Base-by-base conservation (phyloP, 2,888 invertebrate genomes). In the Heliconius sara region DNA sequence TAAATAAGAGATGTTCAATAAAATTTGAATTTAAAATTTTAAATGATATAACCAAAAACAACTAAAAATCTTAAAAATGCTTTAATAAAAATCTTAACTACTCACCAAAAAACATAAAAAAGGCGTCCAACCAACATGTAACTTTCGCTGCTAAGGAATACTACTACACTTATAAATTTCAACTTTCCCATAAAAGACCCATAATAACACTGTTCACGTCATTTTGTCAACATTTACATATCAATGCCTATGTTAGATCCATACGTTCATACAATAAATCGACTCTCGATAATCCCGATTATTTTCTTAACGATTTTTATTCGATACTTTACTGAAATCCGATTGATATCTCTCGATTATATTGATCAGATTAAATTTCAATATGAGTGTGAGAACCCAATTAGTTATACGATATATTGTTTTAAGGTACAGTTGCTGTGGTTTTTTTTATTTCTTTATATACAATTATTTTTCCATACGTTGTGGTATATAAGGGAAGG, bases 331-430 rank as follows among this genome's bases (percentile, higher is more conserved):
- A 43, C 68, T 68, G 63, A 60, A 63, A 43, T 63, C n/a, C 74
- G 80, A 76, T 78, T 78, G 52, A 76, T 47, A 80, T 80, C 80
- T 80, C 72, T 71, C 72, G 77, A 75, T 73, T 74, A 27, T 57
- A 39, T 79, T 68, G 66, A 80, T 71, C 75, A 78, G 80, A 80
- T 80, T 78, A 78, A 75, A 78, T 80, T 76, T 80, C 80, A 76
- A 76, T 63, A 16, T 30, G 78, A 80, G 80, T 80, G 80, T 80
- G 80, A 76, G 80, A 80, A 80, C 70, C 71, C 70, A 76, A 80
- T 80, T 78, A 78, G 71, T 67, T 12, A n/a, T 76, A 76, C 71
- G 16, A 25, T 76, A 27, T 79, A 77, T 79, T 68, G 57, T 60
- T 12, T 34, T 74, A 25, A 25, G 25, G n/a, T 75, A 19, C 25